A percentile compares a stretch with the other conserved stretches of the same genome.
phyloP scores from a whole-genome alignment of 2,113 vertebrate genomes.

The Gorsachius goisagi region DNA sequence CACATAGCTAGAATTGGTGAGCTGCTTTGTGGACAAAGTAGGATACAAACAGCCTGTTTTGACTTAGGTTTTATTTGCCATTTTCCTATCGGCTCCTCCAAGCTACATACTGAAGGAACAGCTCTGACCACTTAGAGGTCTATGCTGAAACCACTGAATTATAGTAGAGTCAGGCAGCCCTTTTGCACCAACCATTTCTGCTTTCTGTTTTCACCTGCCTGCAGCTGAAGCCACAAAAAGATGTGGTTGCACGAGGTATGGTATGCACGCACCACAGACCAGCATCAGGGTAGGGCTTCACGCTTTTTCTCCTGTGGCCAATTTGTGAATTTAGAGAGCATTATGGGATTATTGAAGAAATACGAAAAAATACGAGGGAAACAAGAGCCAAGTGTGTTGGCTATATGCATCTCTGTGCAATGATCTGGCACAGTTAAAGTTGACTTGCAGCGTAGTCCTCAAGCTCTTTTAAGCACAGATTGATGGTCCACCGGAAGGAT shows the following conservation, averaged over 20 bases:
- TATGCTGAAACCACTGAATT: not conserved
- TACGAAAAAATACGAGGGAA: rapidly evolving
- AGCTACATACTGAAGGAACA: not conserved
- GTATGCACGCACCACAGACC: rapidly evolving
- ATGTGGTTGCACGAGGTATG: not conserved
- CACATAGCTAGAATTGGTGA: not conserved
- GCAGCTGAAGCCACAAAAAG: not conserved
- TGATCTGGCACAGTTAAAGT: rapidly evolving
- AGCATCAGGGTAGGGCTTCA: not conserved
- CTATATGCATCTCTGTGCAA: not conserved
- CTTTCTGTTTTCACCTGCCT: not conserved
- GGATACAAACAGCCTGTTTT: not conserved
- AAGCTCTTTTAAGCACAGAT: not conserved
- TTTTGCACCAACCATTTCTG: not conserved
- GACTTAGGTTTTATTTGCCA: not conserved
- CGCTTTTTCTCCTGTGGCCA: not conserved
- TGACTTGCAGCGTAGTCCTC: not conserved
- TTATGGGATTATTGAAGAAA: not conserved
- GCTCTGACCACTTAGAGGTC: not conserved
- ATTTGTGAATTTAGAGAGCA: not conserved
- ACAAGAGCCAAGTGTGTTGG: not conserved
- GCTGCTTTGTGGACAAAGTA: not conserved
- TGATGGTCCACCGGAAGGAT: rapidly evolving
- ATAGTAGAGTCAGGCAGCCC: not conserved
- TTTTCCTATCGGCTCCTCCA: not conserved